phyloP scores from a whole-genome alignment of 1,140 invertebrate genomes.

The Cyphomyrmex costatus region DNA sequence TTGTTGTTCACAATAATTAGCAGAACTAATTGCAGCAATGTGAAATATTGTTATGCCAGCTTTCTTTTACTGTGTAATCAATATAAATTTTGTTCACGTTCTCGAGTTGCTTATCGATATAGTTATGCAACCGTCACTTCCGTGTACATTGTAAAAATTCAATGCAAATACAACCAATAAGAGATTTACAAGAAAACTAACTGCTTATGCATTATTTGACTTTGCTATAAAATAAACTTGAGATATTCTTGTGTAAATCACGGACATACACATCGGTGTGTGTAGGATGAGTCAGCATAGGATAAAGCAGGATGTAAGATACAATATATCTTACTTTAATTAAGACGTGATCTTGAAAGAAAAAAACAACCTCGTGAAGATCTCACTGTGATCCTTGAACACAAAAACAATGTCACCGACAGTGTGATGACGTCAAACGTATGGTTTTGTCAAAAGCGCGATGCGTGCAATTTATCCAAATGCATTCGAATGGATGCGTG shows the following conservation, averaged over 20 bases:
- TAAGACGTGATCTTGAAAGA: slow-evolving; percentile 30
- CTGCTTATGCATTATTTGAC: slow-evolving; percentile 19
- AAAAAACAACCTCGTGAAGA: background rate
- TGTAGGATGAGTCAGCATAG: slow-evolving; percentile 23
- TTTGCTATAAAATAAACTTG: background rate
- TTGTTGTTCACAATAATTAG: background rate
- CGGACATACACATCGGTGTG: background rate
- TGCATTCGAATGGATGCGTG: background rate
- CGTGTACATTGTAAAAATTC: background rate
- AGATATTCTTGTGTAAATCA: slow-evolving; percentile 27
- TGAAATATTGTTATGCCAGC: background rate
- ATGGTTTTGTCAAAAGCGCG: background rate
- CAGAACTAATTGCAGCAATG: background rate
- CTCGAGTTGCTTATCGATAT: background rate
- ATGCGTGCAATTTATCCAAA: slow-evolving; percentile 29
- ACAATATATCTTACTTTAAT: slow-evolving; percentile 3
- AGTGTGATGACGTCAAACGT: slow-evolving; percentile 31
- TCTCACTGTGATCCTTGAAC: background rate
- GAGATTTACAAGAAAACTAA: background rate
- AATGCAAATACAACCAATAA: slow-evolving; percentile 2
- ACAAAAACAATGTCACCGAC: background rate
- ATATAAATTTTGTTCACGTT: slow-evolving; percentile 23
- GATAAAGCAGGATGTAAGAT: slow-evolving; percentile 25
- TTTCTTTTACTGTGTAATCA: background rate
- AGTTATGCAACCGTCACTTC: slow-evolving; percentile 14